phyloP scores from a whole-genome alignment of 53 echinoderm and acorn worm genomes.

The Astropecten irregularis region DNA sequence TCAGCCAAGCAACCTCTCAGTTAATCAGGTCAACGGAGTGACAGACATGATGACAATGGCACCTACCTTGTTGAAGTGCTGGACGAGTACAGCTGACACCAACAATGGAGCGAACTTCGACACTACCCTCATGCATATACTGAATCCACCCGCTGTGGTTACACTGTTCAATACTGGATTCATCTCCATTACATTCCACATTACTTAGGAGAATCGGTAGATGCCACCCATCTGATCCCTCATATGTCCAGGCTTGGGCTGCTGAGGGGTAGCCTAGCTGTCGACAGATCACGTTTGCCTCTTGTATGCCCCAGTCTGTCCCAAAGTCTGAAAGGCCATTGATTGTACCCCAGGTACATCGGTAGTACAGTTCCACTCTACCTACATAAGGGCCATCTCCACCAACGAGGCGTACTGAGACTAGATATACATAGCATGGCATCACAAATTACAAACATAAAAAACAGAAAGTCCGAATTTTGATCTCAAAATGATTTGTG shows the following conservation, averaged over 20 bases:
- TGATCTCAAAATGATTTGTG: too few relatives aligned
- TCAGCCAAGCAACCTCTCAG: too few relatives aligned
- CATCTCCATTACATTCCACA: not conserved
- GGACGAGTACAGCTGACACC: too few relatives aligned
- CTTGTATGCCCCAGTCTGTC: not conserved
- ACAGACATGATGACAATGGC: too few relatives aligned
- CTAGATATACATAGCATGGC: not conserved
- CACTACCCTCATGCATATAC: not conserved
- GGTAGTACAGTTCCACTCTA: conserved; percentile 10
- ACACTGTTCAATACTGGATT: not conserved
- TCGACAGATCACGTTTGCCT: not conserved
- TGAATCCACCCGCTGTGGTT: not conserved
- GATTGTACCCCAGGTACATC: not conserved
- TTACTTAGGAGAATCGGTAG: not conserved
- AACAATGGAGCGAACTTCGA: not conserved
- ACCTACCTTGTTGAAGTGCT: too few relatives aligned
- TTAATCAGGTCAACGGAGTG: too few relatives aligned
- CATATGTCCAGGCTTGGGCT: not conserved
- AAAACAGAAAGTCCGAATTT: too few relatives aligned
- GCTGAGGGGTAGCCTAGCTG: conserved; percentile 9
- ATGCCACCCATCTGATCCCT: not conserved
- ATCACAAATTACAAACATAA: too few relatives aligned
- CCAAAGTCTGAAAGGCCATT: not conserved
- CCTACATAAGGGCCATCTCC: not conserved
- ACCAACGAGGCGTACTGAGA: conserved; percentile 31